phyloP scores from a whole-genome alignment of 2,888 invertebrate species.

The Caenorhabditis uteleia region DNA sequence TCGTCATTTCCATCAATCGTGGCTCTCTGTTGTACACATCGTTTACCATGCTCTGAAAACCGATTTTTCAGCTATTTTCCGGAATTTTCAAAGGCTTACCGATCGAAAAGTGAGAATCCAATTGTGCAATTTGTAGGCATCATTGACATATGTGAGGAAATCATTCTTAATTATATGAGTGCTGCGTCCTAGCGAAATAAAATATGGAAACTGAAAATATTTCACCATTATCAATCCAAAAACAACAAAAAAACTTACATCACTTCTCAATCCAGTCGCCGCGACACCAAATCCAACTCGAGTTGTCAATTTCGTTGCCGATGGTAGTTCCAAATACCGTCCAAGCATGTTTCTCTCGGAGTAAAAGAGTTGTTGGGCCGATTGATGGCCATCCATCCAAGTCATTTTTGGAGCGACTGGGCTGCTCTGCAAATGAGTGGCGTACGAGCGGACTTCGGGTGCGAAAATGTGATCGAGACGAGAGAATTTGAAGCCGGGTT shows the following conservation, averaged over 20 bases:
- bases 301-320: constrained; percentile 11
- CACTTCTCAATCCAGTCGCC: constrained; percentile 12
- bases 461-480: background rate
- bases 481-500: background rate
- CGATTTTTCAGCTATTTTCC: background rate
- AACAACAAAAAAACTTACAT: background rate
- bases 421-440: too few relatives aligned
- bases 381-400: constrained; percentile 13
- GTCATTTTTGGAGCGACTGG: too few relatives aligned
- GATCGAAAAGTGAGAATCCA: background rate
- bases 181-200: too few relatives aligned
- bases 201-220: too few relatives aligned
- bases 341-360: too few relatives aligned
- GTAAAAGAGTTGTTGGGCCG: constrained; percentile 11
- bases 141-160: too few relatives aligned
- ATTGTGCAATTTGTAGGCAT: constrained; percentile 1
- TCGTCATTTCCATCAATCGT: background rate
- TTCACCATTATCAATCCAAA: too few relatives aligned
- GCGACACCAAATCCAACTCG: constrained; percentile 36
- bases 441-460: too few relatives aligned
- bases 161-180: too few relatives aligned
- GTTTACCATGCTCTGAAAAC: constrained; percentile 2
- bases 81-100: background rate
- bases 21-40: background rate
- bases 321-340: too few relatives aligned